phyloP scores from a whole-genome alignment of 2,797 vertebrate genomes.

The Columba guinea region DNA sequence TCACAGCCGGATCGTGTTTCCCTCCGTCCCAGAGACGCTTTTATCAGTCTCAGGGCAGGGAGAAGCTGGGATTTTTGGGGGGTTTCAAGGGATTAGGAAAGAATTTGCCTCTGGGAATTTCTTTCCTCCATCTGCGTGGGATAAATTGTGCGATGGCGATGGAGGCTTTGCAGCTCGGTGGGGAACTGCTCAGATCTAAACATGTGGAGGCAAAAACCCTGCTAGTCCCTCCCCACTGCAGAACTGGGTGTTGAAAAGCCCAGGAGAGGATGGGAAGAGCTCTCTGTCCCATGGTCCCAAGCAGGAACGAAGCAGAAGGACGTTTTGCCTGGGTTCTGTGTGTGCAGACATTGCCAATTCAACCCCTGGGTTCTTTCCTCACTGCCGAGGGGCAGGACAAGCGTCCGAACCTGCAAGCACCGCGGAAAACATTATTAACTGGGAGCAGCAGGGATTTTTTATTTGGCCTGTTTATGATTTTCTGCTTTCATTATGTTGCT shows the following conservation, averaged over 20 bases:
- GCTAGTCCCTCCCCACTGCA: background rate
- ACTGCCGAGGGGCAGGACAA: background rate
- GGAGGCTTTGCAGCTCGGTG: background rate
- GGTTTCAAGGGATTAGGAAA: conserved; percentile 10
- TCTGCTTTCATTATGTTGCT: background rate
- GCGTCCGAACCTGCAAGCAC: background rate
- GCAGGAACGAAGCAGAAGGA: background rate
- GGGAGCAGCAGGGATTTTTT: background rate
- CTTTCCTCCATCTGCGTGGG: background rate
- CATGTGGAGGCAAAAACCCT: background rate
- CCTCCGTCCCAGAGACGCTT: background rate
- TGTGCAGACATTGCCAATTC: background rate
- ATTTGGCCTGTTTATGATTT: background rate
- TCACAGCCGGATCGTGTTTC: background rate
- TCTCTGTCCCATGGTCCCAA: fast-evolving
- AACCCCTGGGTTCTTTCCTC: background rate
- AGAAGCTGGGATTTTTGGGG: background rate
- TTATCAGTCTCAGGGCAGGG: background rate
- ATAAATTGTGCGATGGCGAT: background rate
- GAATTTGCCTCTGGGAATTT: conserved; percentile 1
- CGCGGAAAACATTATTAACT: background rate
- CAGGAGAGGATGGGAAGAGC: background rate
- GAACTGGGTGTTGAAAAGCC: background rate
- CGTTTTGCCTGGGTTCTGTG: background rate
- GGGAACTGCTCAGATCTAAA: background rate